Evolutionary conservation across 1,140 invertebrate genomes (phyloP), one percentile per base, ranked within the genome.

Genomic region (Trichonephila inaurata): DNA sequence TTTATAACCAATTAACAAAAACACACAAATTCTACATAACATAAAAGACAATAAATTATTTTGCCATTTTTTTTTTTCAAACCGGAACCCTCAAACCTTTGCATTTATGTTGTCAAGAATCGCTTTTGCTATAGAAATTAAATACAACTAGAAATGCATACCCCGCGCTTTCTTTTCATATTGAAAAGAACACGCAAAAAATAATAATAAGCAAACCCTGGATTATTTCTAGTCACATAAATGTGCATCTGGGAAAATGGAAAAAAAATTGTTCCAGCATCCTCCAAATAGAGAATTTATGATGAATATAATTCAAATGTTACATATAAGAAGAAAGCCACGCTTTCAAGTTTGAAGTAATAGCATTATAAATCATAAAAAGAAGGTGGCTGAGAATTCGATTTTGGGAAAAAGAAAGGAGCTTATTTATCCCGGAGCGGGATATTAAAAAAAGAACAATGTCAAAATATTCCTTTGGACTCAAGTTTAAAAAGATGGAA

Each of bases 271-370:
- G 72, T 40, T 77, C 72, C 72, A 51, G 10, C 51, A 77, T 77
- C 72, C 33, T 77, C 72, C 33, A 77, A 77, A 77, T 77, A 40
- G 72, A 77, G 72, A 77, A 77, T 77, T 77, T 77, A 77, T 77
- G 72, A 77, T 77, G 72, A 77, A 77, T 77, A 77, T 77, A 77
- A 77, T 77, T 77, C 72, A 77, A 77, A 77, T 77, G 72, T 77
- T 77, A 77, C 72, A 40, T 77, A 77, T 33, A 77, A 77, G 72
- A 77, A 18, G 72, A 40, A 77, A 77, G 72, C 72, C 33, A 40
- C 72, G 72, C 72, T 77, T 77, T 77, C 72, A 77, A 77, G 33
- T 28, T 33, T 40, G 72, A 77, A 77, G 72, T 77, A 77, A 77
- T 77, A 77, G 72, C 72, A 77, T 77, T 77, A 77, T 77, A 77